A percentile compares a stretch with the other conserved stretches of the same genome.
Conservation (phyloP, 2,888 invertebrate species). For the Lamellibrachia satsuma region DNA sequence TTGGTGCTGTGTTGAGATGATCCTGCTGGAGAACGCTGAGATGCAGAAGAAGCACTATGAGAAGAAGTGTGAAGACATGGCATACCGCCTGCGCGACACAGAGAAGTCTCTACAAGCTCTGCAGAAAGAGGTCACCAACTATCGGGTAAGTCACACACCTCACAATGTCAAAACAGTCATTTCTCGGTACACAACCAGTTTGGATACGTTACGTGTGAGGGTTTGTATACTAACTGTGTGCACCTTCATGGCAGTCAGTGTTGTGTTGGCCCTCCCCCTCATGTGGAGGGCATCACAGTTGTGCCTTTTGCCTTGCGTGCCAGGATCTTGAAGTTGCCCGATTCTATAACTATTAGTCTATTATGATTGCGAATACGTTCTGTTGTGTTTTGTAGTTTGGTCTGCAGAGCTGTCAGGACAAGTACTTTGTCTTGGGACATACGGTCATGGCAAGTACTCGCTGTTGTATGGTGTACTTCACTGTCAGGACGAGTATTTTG, state of each 20-base stretch:
- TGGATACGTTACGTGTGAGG: neutral
- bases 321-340: neutral
- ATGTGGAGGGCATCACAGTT: too few species aligned
- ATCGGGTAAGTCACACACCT: slow-evolving; percentile 45
- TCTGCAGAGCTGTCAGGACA: slow-evolving; percentile 11
- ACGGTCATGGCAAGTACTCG: slow-evolving; percentile 3
- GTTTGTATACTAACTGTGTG: too few species aligned
- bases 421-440: neutral
- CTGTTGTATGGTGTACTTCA: slow-evolving; percentile 5
- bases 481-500: neutral
- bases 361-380: neutral
- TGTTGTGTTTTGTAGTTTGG: neutral
- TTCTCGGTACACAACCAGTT: neutral
- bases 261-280: too few species aligned
- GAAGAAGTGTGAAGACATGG: slow-evolving; percentile 76
- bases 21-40: slow-evolving; percentile 84
- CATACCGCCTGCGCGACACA: slow-evolving; percentile 73
- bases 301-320: too few species aligned
- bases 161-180: neutral
- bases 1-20: slow-evolving; percentile 71
- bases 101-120: slow-evolving; percentile 78
- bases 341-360: too few species aligned
- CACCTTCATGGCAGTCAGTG: too few species aligned
- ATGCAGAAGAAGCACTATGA: slow-evolving; percentile 81
- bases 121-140: slow-evolving; percentile 71